Conservation (phyloP, 2,797 vertebrate genomes). For the Sebastes trivittatus region DNA sequence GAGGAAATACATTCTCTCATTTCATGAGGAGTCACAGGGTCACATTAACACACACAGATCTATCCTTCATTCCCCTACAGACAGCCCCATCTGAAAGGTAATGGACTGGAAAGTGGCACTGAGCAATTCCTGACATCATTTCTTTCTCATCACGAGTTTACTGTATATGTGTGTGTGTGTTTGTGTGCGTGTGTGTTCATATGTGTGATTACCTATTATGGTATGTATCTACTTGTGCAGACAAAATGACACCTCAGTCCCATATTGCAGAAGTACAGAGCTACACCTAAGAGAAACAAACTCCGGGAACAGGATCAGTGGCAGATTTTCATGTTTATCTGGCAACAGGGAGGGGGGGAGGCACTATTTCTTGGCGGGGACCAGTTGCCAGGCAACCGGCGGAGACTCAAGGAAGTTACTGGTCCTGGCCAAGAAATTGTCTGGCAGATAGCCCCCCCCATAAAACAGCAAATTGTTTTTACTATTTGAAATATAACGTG, state of each 20-base stretch:
- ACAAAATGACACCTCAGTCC: background rate
- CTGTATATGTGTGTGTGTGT: background rate
- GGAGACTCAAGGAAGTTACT: background rate
- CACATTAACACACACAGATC: conserved; percentile 23
- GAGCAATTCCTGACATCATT: conserved; percentile 47
- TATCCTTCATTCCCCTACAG: conserved; percentile 31
- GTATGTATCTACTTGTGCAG: background rate
- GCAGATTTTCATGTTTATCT: background rate
- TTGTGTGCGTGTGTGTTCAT: background rate
- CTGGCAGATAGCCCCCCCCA: background rate
- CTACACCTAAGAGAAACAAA: background rate
- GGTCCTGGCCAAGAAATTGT: background rate
- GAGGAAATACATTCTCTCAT: conserved; percentile 20
- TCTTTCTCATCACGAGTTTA: background rate
- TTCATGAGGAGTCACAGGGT: conserved; percentile 26
- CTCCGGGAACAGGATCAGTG: background rate
- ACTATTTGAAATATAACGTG: background rate
- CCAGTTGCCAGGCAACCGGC: conserved; percentile 1
- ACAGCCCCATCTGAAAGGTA: conserved; percentile 40
- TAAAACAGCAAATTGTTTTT: background rate
- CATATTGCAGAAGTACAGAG: background rate
- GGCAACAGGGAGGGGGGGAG: background rate
- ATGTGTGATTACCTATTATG: background rate
- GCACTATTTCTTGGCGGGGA: background rate
- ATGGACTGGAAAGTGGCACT: conserved; percentile 61